These are phyloP conservation scores for Euwallacea similis DNA, from an alignment of 1,140 invertebrate species.

Conservation along the genomic window DNA sequence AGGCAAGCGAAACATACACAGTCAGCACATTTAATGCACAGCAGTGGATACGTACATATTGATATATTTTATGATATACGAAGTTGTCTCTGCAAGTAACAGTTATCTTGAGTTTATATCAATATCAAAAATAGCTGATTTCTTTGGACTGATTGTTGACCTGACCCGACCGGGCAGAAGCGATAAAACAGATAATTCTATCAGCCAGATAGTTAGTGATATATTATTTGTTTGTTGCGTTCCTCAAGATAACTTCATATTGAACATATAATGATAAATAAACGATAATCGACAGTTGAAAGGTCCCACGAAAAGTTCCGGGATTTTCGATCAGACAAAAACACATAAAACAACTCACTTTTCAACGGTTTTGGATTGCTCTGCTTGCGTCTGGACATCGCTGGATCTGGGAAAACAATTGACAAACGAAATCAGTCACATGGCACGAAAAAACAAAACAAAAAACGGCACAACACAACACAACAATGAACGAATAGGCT, in stretches of 20 bases:
- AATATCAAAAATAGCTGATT: conserved; percentile 21
- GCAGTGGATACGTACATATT: too few relatives aligned
- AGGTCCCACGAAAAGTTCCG: not conserved
- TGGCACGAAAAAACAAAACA: conserved; percentile 44
- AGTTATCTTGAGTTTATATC: conserved; percentile 2
- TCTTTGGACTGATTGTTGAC: conserved; percentile 19
- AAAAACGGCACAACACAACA: conserved; percentile 35
- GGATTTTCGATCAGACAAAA: not conserved
- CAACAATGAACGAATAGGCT: conserved; percentile 30
- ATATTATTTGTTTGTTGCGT: conserved; percentile 20
- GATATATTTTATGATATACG: too few relatives aligned
- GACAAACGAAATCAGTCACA: conserved; percentile 43
- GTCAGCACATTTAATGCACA: too few relatives aligned
- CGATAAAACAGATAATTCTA: conserved; percentile 22
- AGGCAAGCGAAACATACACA: too few relatives aligned
- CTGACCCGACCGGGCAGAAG: conserved; percentile 15
- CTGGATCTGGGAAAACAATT: conserved; percentile 15
- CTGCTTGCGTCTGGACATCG: conserved; percentile 65
- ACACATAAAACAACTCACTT: conserved; percentile 55
- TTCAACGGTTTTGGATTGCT: conserved; percentile 65
- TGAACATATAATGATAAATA: conserved; percentile 5
- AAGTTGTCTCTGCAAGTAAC: too few relatives aligned
- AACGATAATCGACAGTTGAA: conserved; percentile 4
- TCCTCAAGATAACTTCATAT: conserved; percentile 5
- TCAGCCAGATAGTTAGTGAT: conserved; percentile 26